These are phyloP conservation scores for Sphaerodactylus townsendi DNA, from an alignment of 2,113 vertebrate species.

Conservation along the genomic window DNA sequence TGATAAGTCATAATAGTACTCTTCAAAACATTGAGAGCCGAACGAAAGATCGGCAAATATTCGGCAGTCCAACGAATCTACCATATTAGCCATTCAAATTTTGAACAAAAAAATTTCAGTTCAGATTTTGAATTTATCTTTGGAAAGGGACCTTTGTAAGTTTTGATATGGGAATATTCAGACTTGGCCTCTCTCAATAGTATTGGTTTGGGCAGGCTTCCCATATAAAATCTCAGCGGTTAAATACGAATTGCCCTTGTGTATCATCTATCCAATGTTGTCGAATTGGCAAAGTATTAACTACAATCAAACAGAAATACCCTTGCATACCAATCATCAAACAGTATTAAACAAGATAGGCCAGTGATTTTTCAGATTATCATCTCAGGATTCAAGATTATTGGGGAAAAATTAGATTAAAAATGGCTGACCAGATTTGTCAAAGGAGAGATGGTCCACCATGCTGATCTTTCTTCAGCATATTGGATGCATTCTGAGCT, in stretches of 20 bases:
- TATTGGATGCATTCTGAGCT: neutral
- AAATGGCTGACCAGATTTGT: neutral
- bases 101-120: neutral
- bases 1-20: neutral
- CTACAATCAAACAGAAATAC: neutral
- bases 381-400: neutral
- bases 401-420: neutral
- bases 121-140: neutral
- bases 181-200: neutral
- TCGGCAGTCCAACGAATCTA: neutral
- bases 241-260: neutral
- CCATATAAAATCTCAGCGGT: neutral
- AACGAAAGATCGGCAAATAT: neutral
- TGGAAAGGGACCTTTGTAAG: neutral
- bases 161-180: neutral
- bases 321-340: too few species aligned
- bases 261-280: neutral
- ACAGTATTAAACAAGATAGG: neutral
- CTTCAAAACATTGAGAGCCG: neutral
- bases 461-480: neutral
- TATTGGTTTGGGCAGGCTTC: neutral
- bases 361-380: neutral
- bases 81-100: neutral
- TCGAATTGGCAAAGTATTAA: neutral
- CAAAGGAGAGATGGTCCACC: neutral